These are phyloP conservation scores for Eristalinus sepulchralis DNA, from an alignment of 2,888 invertebrate species.

Conservation along the genomic window DNA sequence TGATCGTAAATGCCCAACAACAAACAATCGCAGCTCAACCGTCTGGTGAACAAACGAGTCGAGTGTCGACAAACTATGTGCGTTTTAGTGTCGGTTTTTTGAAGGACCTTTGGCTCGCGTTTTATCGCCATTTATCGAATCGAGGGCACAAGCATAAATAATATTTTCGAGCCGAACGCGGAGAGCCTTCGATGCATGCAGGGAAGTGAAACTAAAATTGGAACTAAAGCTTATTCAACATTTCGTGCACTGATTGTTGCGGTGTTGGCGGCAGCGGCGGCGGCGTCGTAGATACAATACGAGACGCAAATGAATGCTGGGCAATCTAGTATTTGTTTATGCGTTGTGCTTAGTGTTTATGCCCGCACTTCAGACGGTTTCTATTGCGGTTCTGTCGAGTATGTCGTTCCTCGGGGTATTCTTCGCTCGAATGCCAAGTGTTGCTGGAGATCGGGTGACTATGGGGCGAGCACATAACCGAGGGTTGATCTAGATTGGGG, in stretches of 20 bases:
- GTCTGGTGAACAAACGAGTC: no score
- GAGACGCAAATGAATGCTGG: background rate
- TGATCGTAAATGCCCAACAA: conserved; percentile 17
- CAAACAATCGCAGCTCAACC: background rate
- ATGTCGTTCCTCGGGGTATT: background rate
- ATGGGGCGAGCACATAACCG: background rate
- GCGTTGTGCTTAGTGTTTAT: conserved; percentile 31
- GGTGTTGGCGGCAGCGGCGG: background rate
- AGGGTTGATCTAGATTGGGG: background rate
- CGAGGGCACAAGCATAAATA: conserved; percentile 47
- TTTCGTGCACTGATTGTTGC: conserved; percentile 24
- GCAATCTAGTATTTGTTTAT: conserved; percentile 43
- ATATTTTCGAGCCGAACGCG: conserved; percentile 31
- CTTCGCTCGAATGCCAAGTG: background rate
- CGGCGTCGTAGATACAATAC: background rate
- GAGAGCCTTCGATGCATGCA: conserved; percentile 19
- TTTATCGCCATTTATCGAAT: conserved; percentile 50
- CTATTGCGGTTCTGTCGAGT: background rate
- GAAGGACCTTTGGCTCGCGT: conserved; percentile 42
- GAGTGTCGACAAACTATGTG: conserved; percentile 11
- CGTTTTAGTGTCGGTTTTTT: conserved; percentile 30
- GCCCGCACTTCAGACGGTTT: background rate
- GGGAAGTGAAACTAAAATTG: conserved; percentile 20
- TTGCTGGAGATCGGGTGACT: background rate
- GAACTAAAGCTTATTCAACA: conserved; percentile 16